A percentile compares a stretch with the other conserved stretches of the same genome.
Conservation (phyloP, 2,113 vertebrate genomes). For the Promerops cafer region DNA sequence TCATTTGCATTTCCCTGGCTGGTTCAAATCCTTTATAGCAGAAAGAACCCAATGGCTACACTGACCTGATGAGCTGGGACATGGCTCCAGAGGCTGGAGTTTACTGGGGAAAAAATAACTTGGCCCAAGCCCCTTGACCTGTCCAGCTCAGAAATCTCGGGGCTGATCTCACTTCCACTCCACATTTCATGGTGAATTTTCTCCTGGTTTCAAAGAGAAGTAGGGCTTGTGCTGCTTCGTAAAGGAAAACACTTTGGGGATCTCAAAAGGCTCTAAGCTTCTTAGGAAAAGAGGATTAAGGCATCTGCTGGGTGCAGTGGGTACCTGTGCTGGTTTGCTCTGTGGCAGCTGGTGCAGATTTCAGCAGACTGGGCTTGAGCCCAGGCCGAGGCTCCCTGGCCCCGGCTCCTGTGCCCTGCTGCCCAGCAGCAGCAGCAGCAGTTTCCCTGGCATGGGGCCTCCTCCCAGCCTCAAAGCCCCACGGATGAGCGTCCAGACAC, state of each 20-base stretch:
- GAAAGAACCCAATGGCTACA: neutral
- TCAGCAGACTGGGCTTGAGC: neutral
- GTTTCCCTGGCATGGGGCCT: neutral
- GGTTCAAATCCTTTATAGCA: neutral
- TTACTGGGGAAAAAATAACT: neutral
- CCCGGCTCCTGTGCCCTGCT: neutral
- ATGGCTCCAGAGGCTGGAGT: neutral
- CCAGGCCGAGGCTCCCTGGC: rapidly evolving
- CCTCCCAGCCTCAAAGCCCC: neutral
- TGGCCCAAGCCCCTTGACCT: neutral
- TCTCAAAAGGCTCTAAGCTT: neutral
- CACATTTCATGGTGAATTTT: neutral
- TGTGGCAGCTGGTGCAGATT: neutral
- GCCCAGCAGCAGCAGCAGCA: neutral
- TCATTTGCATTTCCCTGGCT: neutral
- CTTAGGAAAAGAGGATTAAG: neutral
- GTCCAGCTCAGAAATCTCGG: neutral
- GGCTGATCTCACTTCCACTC: neutral
- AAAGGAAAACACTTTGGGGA: neutral
- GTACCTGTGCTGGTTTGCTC: neutral
- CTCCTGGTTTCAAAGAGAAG: neutral
- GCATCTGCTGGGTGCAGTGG: neutral
- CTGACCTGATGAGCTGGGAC: neutral
- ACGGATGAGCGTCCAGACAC: rapidly evolving
- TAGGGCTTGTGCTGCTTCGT: neutral